Conservation (phyloP, 2,113 vertebrate genomes). For the Delphinapterus leucas region DNA sequence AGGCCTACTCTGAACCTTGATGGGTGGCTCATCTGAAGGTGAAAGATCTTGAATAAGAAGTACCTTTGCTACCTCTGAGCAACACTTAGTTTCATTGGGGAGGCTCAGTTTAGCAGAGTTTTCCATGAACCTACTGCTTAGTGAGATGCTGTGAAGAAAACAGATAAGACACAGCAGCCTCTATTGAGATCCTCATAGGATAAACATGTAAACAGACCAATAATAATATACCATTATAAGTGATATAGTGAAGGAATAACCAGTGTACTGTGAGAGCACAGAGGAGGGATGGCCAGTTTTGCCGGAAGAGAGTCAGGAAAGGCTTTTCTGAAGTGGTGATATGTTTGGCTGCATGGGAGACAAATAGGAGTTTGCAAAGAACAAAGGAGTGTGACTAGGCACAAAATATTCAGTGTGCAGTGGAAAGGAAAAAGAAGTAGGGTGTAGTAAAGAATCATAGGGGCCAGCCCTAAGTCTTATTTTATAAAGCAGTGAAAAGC, state of each 20-base stretch:
- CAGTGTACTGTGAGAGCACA: background rate
- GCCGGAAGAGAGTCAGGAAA: background rate
- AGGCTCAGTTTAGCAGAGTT: background rate
- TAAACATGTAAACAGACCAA: too few relatives aligned
- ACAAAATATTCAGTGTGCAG: background rate
- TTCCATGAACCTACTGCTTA: background rate
- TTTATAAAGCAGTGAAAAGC: background rate
- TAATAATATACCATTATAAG: background rate
- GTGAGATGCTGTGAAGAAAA: background rate
- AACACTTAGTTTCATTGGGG: background rate
- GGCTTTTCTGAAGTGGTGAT: background rate
- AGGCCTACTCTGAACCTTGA: background rate
- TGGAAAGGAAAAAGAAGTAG: background rate
- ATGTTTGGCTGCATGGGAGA: background rate
- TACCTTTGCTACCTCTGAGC: background rate
- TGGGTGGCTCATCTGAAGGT: background rate
- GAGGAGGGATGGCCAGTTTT: background rate
- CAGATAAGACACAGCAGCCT: background rate
- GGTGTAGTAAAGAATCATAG: background rate
- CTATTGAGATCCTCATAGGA: background rate
- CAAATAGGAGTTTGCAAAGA: background rate
- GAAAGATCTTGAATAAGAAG: background rate
- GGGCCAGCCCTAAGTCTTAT: background rate
- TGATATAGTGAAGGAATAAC: too few relatives aligned
- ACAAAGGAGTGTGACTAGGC: background rate